These are phyloP conservation scores for Rhingia rostrata DNA, from an alignment of 2,888 invertebrate genomes.

Conservation along the genomic window DNA sequence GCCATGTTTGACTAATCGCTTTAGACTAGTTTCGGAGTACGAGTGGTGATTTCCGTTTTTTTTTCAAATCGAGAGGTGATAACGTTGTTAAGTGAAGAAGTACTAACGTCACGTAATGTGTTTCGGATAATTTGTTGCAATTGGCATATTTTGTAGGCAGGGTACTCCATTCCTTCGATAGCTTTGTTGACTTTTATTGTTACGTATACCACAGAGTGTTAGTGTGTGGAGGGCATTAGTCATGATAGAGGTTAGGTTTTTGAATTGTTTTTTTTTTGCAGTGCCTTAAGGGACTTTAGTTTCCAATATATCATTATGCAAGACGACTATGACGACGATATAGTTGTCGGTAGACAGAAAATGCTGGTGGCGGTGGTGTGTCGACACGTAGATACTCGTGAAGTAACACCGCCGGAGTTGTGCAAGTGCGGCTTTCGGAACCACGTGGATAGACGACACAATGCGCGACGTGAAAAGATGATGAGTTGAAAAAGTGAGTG, in stretches of 20 bases:
- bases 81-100: not conserved
- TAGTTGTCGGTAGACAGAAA: not conserved
- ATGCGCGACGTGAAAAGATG: constrained; percentile 1
- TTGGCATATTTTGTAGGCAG: too few relatives aligned
- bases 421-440: constrained; percentile 57
- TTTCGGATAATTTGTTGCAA: constrained; percentile 43
- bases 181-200: constrained; percentile 38
- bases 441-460: constrained; percentile 39
- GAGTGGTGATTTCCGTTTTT: constrained; percentile 53
- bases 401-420: constrained; percentile 44
- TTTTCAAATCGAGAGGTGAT: constrained; percentile 1
- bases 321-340: constrained; percentile 26
- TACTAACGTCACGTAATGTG: constrained; percentile 37
- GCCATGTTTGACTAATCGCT: constrained; percentile 54
- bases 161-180: constrained; percentile 6
- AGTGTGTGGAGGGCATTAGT: constrained; percentile 44
- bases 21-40: constrained; percentile 10
- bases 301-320: constrained; percentile 64
- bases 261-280: constrained; percentile 24
- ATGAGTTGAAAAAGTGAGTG: constrained; percentile 38
- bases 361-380: not conserved
- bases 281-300: constrained; percentile 60
- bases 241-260: constrained; percentile 26
- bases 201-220: constrained; percentile 66
- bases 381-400: not conserved